Base-by-base conservation (phyloP, 2,888 invertebrate genomes). In the Byasa hedistus region DNA sequence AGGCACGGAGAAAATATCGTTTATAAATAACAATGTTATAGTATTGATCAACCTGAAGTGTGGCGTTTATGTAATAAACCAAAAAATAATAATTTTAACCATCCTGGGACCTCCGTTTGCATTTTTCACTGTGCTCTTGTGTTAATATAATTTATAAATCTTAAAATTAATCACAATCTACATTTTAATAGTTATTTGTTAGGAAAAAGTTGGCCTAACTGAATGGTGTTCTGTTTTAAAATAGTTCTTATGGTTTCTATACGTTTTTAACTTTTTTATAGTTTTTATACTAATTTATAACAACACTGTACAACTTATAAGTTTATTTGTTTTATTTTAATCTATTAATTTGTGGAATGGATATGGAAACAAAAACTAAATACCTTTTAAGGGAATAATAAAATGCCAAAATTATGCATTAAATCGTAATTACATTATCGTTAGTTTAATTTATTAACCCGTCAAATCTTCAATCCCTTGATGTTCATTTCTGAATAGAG, bases 351-450 rank as follows among this genome's bases (percentile, higher is more conserved):
- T 61, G 10, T 52, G 57, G 52, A 61, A 23, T 62, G 59, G 57
- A 58, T 65, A 69, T 59, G 57, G 51, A 66, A 56, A 61, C n/a
- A 66, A 71, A 66, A 61, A 72, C 27, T 72, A 73, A 72, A 69
- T 75, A 69, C 70, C 71, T 73, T 71, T 74, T 76, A 74, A 68
- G 68, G 63, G 75, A 77, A 72, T 73, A 69, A 69, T 78, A 48
- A 75, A 75, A 80, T 71, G 78, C 79, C 79, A 79, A 79, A 39
- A 79, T 73, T 75, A 76, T 69, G 71, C 73, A 79, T 72, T 76
- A 73, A 76, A 77, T 67, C 71, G 68, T 70, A 61, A 57, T 70
- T 64, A 69, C 27, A 66, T 12, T 68, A 57, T 68, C 72, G 72
- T 73, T 19, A 1, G 52, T 54, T 54, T 54, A 2, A 54, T 54